phyloP scores from a whole-genome alignment of 2,888 invertebrate genomes.

The Scotopteryx bipunctaria region DNA sequence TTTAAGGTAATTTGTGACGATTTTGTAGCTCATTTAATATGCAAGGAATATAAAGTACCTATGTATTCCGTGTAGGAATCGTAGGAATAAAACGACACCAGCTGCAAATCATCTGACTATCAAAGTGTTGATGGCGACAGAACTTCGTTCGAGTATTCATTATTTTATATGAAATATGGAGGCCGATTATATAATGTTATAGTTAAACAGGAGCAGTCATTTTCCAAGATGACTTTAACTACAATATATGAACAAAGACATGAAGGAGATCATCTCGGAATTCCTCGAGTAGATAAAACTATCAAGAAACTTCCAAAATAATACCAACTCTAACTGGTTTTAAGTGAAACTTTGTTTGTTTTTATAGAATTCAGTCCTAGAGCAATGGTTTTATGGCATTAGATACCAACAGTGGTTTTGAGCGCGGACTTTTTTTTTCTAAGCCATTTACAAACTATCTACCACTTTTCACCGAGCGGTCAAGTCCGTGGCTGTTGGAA shows the following conservation, averaged over 20 bases:
- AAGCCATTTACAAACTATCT: no score
- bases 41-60: constrained; percentile 79
- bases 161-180: constrained; percentile 42
- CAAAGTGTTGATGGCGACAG: constrained; percentile 51
- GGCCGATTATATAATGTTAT: constrained; percentile 13
- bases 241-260: not conserved
- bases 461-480: no score
- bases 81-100: constrained; percentile 51
- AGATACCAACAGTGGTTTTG: no score
- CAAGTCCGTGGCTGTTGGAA: no score
- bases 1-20: constrained; percentile 80
- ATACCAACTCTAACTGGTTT: no score
- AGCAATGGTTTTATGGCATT: no score
- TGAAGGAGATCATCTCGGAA: no score
- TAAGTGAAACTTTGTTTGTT: no score
- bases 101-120: constrained; percentile 73
- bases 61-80: constrained; percentile 63
- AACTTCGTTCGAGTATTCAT: constrained; percentile 49
- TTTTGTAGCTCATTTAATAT: constrained; percentile 80
- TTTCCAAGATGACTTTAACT: not conserved
- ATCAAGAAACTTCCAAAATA: no score
- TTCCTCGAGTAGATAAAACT: no score
- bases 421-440: no score
- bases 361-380: no score
- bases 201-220: constrained; percentile 7